Base-by-base conservation (phyloP, 2,888 invertebrate genomes). In the Onchidella celtica region DNA sequence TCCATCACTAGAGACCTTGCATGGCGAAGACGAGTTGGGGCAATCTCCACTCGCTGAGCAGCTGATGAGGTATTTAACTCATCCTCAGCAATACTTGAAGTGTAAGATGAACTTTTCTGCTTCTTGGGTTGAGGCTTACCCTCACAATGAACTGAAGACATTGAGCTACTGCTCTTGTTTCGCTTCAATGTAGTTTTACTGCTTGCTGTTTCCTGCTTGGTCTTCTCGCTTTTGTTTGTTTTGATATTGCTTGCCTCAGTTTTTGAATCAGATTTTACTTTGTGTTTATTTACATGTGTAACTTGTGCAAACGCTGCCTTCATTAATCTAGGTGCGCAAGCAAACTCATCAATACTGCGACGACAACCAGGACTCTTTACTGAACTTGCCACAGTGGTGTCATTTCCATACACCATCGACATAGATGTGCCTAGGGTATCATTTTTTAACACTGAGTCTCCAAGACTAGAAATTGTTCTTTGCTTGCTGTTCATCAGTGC, bases 1-100 rank as follows among this genome's bases (percentile, higher is more conserved):
- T 70, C 81, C 76, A 81, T 76, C 34, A 81, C 17, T 11, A 81
- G 65, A 2, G 81, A 81, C 17, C 70, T 59, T 9, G 76, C 81
- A 70, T 81, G 81, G 0, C 76, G 70, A 55, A 76, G 27, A 17
- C 61, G 34, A 75, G 47, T 27, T 11, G 73, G 74, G 4, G 47
- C 14, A 11, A 3, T 11, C 4, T 55, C 34, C 14, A 24, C 72
- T 55, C 47, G 36, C 1, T 57, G 34, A 34, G 79, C 21, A 0
- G 47, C 4, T 27, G 79, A 55, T 24, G 63, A 69, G 14, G 40
- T 55, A 47, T 65, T 75, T 21, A 75, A 32, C 29, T 34, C n/a
- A 57, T 9, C 38, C 24, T 36, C 59, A 36, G 59, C 24, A 27
- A 29, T 57, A 36, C 36, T n/a, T 21, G 57, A 57, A 36, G 32